phyloP scores from a whole-genome alignment of 2,113 vertebrate genomes.

The Lophotis ruficrista region DNA sequence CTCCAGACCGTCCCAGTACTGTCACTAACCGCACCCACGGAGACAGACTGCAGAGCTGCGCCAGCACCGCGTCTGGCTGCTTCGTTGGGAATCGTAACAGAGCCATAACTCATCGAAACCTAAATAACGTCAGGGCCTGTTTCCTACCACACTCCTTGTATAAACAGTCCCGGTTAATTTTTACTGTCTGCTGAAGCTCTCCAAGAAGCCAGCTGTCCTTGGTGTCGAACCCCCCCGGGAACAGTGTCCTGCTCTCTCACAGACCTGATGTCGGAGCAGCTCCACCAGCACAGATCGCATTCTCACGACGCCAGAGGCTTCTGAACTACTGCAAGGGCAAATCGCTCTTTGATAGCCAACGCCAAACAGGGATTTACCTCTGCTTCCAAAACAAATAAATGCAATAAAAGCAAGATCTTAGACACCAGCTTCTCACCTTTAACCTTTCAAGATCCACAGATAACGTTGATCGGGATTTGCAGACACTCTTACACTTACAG shows the following conservation, averaged over 20 bases:
- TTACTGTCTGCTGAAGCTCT: background rate
- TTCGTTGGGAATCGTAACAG: background rate
- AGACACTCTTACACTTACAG: background rate
- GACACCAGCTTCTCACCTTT: background rate
- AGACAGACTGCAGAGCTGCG: background rate
- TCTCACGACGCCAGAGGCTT: accelerated
- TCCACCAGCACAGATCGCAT: background rate
- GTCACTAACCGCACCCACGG: background rate
- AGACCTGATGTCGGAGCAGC: background rate
- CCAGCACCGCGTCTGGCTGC: background rate
- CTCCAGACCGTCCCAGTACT: too few species aligned
- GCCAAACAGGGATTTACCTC: background rate
- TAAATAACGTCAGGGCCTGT: background rate
- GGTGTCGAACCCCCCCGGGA: background rate
- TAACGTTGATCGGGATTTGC: background rate
- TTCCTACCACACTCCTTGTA: background rate
- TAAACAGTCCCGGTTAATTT: background rate
- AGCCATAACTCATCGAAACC: background rate
- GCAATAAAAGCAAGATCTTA: background rate
- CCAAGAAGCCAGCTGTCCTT: background rate
- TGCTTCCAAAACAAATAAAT: background rate
- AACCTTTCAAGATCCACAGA: background rate
- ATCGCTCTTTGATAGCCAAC: accelerated
- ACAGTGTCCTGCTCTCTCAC: background rate
- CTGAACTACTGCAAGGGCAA: background rate